These are phyloP conservation scores for Lepidurus apus DNA, from an alignment of 1,140 invertebrate genomes.

Conservation along the genomic window DNA sequence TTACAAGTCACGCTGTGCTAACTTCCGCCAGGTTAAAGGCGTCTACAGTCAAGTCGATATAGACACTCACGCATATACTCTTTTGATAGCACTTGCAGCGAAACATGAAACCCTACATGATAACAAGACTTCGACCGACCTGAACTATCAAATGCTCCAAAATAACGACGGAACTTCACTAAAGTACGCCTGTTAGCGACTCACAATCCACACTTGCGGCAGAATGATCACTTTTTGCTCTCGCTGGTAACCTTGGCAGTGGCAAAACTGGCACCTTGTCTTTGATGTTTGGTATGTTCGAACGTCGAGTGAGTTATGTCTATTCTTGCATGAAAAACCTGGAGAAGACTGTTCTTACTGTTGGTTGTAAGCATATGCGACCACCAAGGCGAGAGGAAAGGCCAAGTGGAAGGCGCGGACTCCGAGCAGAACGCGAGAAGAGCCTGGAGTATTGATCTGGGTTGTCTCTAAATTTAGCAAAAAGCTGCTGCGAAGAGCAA, in stretches of 20 bases:
- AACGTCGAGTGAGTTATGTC: not conserved
- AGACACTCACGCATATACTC: not conserved
- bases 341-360: not conserved
- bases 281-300: not conserved
- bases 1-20: not conserved
- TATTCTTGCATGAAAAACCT: not conserved
- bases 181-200: no score
- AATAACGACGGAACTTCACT: no score
- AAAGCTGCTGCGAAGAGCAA: not conserved
- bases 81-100: not conserved
- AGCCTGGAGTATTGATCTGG: constrained; percentile 5
- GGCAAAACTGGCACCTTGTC: no score
- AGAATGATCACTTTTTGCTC: no score
- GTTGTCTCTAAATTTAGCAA: constrained; percentile 11
- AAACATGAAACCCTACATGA: not conserved
- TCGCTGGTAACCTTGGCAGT: no score
- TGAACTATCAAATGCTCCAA: not conserved
- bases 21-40: not conserved
- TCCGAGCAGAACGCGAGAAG: constrained; percentile 4
- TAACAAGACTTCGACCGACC: not conserved
- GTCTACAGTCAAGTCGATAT: not conserved
- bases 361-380: not conserved
- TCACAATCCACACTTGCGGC: no score
- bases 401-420: constrained; percentile 6
- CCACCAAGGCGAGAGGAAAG: constrained; percentile 8